Evolutionary conservation across 2,888 invertebrate species (phyloP), one percentile per base, ranked within the genome.

Genomic region (Nomada hirtipes): DNA sequence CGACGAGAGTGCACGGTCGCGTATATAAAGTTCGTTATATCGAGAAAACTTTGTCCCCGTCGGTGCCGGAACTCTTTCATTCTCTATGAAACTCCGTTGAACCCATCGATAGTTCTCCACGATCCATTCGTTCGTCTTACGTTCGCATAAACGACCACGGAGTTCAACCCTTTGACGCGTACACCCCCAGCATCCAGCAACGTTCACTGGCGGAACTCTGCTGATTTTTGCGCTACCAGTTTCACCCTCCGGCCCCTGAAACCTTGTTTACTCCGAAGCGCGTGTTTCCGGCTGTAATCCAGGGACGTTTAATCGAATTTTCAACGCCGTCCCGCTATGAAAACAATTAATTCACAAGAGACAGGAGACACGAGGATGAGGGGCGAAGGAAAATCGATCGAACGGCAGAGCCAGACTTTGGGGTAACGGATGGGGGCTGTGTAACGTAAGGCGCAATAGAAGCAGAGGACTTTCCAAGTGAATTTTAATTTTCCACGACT

Each of bases 251-350:
- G 1, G 0, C 15, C 18, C 4, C 53, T 4, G 20, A 13, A 47
- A 11, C 10, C 13, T 11, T 61, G 71, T 70, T 76, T 71, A 53
- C 55, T 36, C 50, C 68, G 60, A 15, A 18, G 9, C 65, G 15
- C 9, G 18, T 29, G 13, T 53, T 29, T 53, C 42, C 47, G 13
- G 15, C 13, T 20, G 15, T 20, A 47, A 63, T 57, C 61, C n/a
- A 18, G 61, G 18, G 68, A 69, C 55, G 76, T 79, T 79, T 79
- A 77, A 79, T 78, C 63, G 78, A 77, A 55, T 77, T 20, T 44
- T 18, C 57, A 13, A 11, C 78, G 52, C 18, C 29, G 52, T n/a
- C 52, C 18, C 63, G 63, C 57, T 77, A 70, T 77, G 78, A 53
- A 79, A 68, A 64, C 78, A 69, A 79, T 79, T 79, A 79, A 79